phyloP scores from a whole-genome alignment of 2,797 vertebrate genomes.

The Rhinoraja longicauda region DNA sequence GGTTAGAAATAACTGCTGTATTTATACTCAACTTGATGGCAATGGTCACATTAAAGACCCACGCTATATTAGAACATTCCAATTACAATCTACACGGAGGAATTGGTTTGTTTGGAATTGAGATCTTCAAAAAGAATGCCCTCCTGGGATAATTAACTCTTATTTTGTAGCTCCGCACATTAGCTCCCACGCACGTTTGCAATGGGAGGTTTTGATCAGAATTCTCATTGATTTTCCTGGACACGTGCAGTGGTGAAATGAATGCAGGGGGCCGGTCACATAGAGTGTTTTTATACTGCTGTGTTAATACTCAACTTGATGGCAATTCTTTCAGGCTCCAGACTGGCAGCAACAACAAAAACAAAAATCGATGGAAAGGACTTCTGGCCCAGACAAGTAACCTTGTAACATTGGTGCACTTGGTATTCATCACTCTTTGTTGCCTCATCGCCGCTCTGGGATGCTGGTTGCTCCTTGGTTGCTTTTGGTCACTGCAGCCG shows the following conservation, averaged over 20 bases:
- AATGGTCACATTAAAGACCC: neutral
- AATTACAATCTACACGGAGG: neutral
- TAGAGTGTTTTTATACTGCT: too few relatives aligned
- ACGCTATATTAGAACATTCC: neutral
- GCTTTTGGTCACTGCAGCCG: too few relatives aligned
- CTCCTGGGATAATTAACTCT: conserved; percentile 13
- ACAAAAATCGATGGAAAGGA: neutral
- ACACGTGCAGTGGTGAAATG: neutral
- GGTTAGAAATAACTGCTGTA: neutral
- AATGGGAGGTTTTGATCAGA: conserved; percentile 27
- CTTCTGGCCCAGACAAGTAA: neutral
- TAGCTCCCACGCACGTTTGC: neutral
- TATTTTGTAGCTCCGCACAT: neutral
- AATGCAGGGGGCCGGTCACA: neutral
- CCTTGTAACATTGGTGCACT: neutral
- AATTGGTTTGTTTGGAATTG: neutral
- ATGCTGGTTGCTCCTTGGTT: neutral
- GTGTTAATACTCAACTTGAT: too few relatives aligned
- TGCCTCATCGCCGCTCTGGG: neutral
- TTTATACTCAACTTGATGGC: conserved; percentile 4
- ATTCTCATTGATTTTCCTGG: conserved; percentile 34
- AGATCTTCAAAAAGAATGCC: neutral
- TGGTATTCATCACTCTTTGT: neutral
- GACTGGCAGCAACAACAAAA: neutral
- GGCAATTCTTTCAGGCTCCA: conserved; percentile 1